Evolutionary conservation across 2,113 vertebrate genomes (phyloP).

Genomic region (Brienomyrus brachyistius): DNA sequence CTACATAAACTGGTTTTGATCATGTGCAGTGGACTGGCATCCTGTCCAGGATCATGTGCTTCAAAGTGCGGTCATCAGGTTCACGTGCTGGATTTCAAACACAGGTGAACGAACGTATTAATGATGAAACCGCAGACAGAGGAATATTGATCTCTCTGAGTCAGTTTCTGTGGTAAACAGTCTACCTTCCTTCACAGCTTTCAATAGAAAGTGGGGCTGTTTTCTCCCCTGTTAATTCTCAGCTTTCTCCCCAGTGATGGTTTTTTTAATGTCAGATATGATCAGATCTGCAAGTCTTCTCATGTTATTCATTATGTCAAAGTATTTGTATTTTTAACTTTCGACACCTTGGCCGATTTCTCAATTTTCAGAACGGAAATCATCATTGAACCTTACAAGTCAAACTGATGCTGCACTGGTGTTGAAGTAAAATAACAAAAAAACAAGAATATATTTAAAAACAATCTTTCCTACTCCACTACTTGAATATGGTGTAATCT

Average conservation of each 20-base stretch:
- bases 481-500: background rate
- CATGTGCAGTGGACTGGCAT: background rate
- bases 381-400: background rate
- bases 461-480: background rate
- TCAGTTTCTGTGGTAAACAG: background rate
- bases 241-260: background rate
- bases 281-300: background rate
- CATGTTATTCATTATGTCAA: background rate
- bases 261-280: background rate
- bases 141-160: background rate
- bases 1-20: background rate
- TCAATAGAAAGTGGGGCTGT: background rate
- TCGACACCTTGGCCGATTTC: background rate
- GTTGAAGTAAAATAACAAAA: background rate
- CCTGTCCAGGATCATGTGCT: background rate
- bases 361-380: background rate
- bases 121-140: background rate
- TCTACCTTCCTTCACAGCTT: background rate
- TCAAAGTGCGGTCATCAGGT: background rate
- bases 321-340: background rate
- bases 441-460: background rate
- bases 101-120: background rate
- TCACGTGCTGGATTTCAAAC: background rate
- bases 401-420: background rate
- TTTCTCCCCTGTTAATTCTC: background rate